Conservation (phyloP, 2,888 invertebrate genomes). For the Pristionchus japonicus region DNA sequence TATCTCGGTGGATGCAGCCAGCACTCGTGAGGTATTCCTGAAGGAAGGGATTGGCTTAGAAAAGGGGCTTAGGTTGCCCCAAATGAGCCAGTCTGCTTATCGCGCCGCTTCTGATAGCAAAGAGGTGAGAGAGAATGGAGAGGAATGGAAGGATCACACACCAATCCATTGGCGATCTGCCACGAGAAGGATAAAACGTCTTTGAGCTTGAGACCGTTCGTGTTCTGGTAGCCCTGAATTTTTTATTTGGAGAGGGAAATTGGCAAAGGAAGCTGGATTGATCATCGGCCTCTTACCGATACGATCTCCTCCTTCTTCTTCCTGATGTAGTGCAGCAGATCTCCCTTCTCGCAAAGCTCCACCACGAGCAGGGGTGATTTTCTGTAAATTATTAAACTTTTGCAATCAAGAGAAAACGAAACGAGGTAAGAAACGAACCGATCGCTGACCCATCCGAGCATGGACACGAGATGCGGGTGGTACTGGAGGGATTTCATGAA, state of each 20-base stretch:
- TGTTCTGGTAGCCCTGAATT: constrained; percentile 54
- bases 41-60: background rate
- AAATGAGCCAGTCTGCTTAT: too few relatives aligned
- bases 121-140: background rate
- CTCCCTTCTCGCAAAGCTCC: constrained; percentile 68
- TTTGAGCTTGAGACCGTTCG: constrained; percentile 62
- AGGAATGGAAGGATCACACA: constrained; percentile 33
- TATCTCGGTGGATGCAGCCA: constrained; percentile 71
- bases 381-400: background rate
- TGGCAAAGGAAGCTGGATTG: too few relatives aligned
- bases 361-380: constrained; percentile 65
- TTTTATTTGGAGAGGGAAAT: background rate
- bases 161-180: constrained; percentile 70
- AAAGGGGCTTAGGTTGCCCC: too few relatives aligned
- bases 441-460: constrained; percentile 68
- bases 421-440: background rate
- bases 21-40: constrained; percentile 65
- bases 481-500: constrained; percentile 72
- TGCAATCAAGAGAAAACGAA: background rate
- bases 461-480: constrained; percentile 69
- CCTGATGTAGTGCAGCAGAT: constrained; percentile 67
- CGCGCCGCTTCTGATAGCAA: too few relatives aligned
- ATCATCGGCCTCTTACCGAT: too few relatives aligned
- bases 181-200: constrained; percentile 68
- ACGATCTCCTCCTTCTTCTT: constrained; percentile 52